Evolutionary conservation across 2,888 invertebrate species (phyloP), one percentile per base, ranked within the genome.

Genomic region (Miltochrista miniata): DNA sequence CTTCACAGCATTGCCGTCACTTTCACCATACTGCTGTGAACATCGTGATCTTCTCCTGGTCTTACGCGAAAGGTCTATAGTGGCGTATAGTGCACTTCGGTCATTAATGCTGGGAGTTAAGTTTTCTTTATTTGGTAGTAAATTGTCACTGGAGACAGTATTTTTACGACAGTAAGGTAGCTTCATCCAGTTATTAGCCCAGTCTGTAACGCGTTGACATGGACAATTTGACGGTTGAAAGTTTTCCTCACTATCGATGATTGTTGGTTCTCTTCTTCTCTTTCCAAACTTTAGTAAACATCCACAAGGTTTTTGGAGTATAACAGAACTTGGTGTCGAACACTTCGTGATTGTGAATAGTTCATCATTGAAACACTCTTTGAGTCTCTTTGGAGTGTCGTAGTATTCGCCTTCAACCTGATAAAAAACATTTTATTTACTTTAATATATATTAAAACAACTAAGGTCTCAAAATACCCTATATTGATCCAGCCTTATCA

Each of bases 341-440:
- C 76, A 92, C 54, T 81, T 85, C 0, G 91, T 88, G 3, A 91
- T 76, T 72, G 81, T 85, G 63, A 92, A 92, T 15, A 91, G 66
- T 53, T 92, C 92, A 37, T 77, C 74, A 61, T 93, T 93, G 18
- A 95, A 83, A 74, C 94, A 94, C 77, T 95, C 95, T 68, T 94
- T 94, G 34, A 95, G 92, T 68, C 95, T 94, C 54, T 94, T 93
- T 10, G 95, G 95, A 2, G 95, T 96, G 69, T 96, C 96, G 78
- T 96, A 96, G 76, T 95, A 93, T 68, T 94, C 94, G 9, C 85
- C 87, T n/a, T 85, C 85, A 7, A 83, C 74, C 89, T 89, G 51
- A 60, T 33, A 50, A 51, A 41, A 8, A 31, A 46, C n/a, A n/a
- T n/a, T n/a, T n/a, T n/a, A n/a, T n/a, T n/a, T n/a, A n/a, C n/a